A percentile compares a stretch with the other conserved stretches of the same genome.
These are phyloP conservation scores for Machimus atricapillus DNA, from an alignment of 2,888 invertebrate genomes.

Conservation along the genomic window DNA sequence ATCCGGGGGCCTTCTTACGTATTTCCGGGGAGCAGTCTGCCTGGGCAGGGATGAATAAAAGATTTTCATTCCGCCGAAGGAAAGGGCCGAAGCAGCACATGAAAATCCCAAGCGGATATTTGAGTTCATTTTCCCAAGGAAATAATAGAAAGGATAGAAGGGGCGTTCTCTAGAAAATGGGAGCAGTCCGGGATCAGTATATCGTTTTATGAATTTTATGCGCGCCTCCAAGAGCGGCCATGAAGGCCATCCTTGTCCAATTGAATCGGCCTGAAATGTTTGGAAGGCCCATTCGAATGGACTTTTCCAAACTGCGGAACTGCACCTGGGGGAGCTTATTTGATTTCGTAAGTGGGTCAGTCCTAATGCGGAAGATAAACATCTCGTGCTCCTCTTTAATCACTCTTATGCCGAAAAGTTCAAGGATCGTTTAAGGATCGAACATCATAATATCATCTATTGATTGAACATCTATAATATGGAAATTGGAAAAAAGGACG, in stretches of 20 bases:
- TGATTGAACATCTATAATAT: too few species aligned
- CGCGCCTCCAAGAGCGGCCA: background rate
- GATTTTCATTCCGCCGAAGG: slow-evolving; percentile 1
- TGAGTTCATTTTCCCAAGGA: slow-evolving; percentile 6
- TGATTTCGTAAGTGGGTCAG: background rate
- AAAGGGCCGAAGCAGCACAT: background rate
- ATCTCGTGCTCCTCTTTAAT: background rate
- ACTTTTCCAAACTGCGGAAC: background rate
- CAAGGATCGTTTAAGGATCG: background rate
- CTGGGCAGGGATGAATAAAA: slow-evolving; percentile 11
- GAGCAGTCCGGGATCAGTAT: slow-evolving; percentile 6
- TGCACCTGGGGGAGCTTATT: background rate
- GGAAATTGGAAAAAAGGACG: too few species aligned
- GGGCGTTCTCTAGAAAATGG: background rate
- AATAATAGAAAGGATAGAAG: slow-evolving; percentile 16
- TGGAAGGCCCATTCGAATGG: background rate
- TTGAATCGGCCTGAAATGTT: background rate
- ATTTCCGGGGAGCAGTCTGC: background rate
- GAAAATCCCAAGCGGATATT: slow-evolving; percentile 26
- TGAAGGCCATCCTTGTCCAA: background rate
- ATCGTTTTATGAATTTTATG: slow-evolving; percentile 2
- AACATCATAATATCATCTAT: too few species aligned
- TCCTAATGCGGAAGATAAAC: background rate
- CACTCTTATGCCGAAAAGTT: background rate
- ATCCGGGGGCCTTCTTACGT: background rate